Evolutionary conservation across 2,888 invertebrate species (phyloP).

Genomic region (Acanthosepion pharaonis): DNA sequence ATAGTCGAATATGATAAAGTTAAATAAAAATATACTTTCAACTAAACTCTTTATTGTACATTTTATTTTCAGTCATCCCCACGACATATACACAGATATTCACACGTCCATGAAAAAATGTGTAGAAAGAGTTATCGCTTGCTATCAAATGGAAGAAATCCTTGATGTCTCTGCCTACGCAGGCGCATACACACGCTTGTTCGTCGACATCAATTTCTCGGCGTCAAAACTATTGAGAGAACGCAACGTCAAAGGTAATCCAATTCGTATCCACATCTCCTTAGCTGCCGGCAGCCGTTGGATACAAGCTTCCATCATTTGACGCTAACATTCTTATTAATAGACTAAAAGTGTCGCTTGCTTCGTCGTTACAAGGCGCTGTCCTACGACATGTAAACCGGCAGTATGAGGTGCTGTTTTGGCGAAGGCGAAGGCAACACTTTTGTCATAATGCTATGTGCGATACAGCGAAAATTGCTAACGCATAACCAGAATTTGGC

Average conservation of each 20-base stretch:
- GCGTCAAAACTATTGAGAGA: neutral
- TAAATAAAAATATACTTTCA: neutral
- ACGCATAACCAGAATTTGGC: neutral
- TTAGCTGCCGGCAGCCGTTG: neutral
- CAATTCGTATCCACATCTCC: neutral
- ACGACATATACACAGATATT: neutral
- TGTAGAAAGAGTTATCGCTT: neutral
- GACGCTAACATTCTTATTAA: neutral
- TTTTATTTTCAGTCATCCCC: neutral
- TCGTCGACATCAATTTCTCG: neutral
- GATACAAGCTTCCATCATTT: neutral
- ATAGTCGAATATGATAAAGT: neutral
- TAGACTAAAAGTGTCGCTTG: neutral
- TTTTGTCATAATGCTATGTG: neutral
- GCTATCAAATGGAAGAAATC: neutral
- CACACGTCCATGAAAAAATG: neutral
- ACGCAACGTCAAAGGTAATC: slow-evolving; percentile 18
- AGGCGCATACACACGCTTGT: neutral
- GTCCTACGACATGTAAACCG: neutral
- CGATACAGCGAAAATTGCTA: neutral
- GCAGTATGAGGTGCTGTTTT: neutral
- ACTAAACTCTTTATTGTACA: neutral
- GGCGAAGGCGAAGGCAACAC: neutral
- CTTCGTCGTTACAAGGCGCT: neutral
- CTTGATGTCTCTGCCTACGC: neutral